Percentiles rank a stretch among this genome's conserved stretches.
phyloP scores from a whole-genome alignment of 2,113 vertebrate genomes.

The Stictonetta naevosa region DNA sequence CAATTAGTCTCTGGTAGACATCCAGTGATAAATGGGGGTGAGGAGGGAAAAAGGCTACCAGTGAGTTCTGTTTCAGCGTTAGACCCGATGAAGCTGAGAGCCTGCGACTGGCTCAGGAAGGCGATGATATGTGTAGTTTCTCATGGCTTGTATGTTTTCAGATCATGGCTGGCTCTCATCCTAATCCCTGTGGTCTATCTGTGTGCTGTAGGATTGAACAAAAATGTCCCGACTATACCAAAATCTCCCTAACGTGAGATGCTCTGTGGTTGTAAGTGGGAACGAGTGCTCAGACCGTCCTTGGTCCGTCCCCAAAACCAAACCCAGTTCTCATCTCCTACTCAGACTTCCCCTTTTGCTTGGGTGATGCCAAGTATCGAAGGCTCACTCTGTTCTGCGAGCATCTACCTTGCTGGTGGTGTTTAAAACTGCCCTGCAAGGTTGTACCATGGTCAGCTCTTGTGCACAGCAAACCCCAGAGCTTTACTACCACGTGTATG shows the following conservation, averaged over 20 bases:
- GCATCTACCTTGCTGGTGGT: neutral
- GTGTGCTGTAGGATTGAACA: neutral
- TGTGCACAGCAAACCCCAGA: neutral
- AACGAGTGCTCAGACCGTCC: neutral
- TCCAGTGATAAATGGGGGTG: neutral
- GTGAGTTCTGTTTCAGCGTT: neutral
- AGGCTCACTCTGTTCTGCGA: neutral
- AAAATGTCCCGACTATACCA: neutral
- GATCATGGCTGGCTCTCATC: neutral
- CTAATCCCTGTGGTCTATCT: neutral
- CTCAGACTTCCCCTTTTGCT: neutral
- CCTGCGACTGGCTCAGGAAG: accelerated
- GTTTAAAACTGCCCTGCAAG: neutral
- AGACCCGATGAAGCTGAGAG: neutral
- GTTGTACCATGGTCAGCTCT: neutral
- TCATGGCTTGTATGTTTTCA: neutral
- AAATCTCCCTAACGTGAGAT: neutral
- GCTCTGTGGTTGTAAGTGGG: accelerated
- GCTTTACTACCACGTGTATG: accelerated
- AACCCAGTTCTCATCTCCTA: neutral
- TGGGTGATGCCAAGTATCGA: neutral
- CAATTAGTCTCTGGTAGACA: neutral
- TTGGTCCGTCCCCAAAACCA: neutral
- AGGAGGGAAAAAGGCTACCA: neutral
- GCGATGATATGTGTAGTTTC: neutral